These are phyloP conservation scores for Aradus depressus DNA, from an alignment of 2,888 invertebrate genomes.

Conservation along the genomic window DNA sequence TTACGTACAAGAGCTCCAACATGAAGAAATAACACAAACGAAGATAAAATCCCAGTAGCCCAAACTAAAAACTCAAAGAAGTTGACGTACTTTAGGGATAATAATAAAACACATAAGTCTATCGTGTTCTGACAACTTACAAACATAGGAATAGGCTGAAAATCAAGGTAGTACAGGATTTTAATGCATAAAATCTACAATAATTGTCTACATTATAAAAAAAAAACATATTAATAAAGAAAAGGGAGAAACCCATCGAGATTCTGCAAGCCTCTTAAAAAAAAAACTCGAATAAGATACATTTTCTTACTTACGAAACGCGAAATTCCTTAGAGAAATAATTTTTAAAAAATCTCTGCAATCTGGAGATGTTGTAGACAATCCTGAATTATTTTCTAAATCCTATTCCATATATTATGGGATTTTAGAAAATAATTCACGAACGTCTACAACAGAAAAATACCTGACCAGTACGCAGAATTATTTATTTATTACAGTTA, in stretches of 20 bases:
- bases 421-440: no score
- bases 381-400: no score
- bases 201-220: not conserved
- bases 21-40: conserved; percentile 10
- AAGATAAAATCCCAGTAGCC: conserved; percentile 11
- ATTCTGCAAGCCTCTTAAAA: no score
- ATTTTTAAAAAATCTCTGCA: not conserved
- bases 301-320: not conserved
- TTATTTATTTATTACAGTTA: no score
- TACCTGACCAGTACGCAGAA: no score
- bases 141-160: conserved; percentile 32
- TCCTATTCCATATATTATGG: no score
- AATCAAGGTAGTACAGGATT: conserved; percentile 9
- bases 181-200: not conserved
- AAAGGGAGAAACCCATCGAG: no score
- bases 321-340: not conserved
- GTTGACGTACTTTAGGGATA: conserved; percentile 8
- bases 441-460: no score
- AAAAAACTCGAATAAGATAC: no score
- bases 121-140: conserved; percentile 30
- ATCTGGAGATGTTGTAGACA: no score
- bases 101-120: conserved; percentile 8
- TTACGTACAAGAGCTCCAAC: conserved; percentile 7
- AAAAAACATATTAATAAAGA: not conserved
- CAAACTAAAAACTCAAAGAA: conserved; percentile 13